Base-by-base conservation (phyloP, 2,888 invertebrate species). In the Polymixis lichenea region DNA sequence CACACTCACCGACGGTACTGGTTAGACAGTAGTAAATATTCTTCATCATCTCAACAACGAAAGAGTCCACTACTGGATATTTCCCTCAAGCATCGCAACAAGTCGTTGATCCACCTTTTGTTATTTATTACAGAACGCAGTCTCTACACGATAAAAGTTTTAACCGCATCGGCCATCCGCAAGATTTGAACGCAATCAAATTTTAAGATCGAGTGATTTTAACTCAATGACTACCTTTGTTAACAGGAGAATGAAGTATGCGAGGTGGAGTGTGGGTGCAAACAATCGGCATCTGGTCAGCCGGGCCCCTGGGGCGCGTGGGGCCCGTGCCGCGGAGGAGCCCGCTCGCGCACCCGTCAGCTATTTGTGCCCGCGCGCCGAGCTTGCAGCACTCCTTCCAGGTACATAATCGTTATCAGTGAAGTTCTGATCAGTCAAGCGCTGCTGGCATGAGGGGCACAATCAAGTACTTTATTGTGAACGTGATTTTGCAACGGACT, bases 261-360 rank as follows among this genome's bases (percentile, higher is more conserved):
- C 69, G 92, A 93, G 68, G 92, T 95, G 68, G 94, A 95, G 61
- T 96, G 96, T 77, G 94, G 94, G 0, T 96, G 96, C 88, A 89
- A 91, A 64, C 91, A 92, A 78, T 87, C 91, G 2, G 93, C 91
- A 80, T 83, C 78, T 0, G 94, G 93, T 0, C 88, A 89, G 84
- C 92, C 94, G 51, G 95, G 95, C 0, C 95, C 95, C 70, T 96
- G 96, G 96, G 95, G 94, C 67, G 83, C 94, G 49, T 96, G 96
- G 96, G 95, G 96, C 46, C 91, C 95, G 49, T 96, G 96, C 88
- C 95, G 95, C 75, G 91, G 91, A 6, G 96, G 96, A 4, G 94
- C 95, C 0, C 94, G 96, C 80, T 95, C 95, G 0, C 94, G 96
- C 84, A 92, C 95, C 2, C 87, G 96, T 0, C 95, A 95, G 83